Base-by-base conservation (phyloP, 2,797 vertebrate species). In the Liparis tanakae region DNA sequence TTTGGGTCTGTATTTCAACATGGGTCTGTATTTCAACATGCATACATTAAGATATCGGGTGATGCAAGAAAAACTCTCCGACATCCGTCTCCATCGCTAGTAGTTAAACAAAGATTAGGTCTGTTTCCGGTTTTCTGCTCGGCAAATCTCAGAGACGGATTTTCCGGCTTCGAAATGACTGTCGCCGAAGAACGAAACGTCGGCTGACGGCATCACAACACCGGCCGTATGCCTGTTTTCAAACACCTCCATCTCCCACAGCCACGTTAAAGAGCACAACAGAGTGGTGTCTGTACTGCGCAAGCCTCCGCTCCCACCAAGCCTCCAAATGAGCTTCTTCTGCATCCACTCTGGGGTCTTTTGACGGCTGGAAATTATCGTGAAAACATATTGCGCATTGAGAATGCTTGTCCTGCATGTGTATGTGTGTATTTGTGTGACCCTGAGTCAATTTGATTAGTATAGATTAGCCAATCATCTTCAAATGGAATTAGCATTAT, bases 231-330 rank as follows among this genome's bases (percentile, higher is more conserved):
- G 87, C 76, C 68, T 44, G 69, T 78, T 91, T 94, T 94, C 93
- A 93, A 92, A 94, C 85, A 70, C 87, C 88, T 90, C 85, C 68
- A 76, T 92, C 91, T 93, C 84, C 37, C 84, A 68, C 55, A 71
- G 80, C 69, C 81, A 91, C 89, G 93, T 92, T 79, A 93, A 93
- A 90, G 91, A 88, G 76, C 54, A 50, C 66, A 82, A 78, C 72
- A 70, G 84, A 88, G 81, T 48, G 85, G 88, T 75, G 85, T 84
- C 74, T 36, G 59, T 71, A 87, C 85, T 73, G 83, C 71, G 87
- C 78, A 72, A 84, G 84, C 81, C 76, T 86, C 76, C 80, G 83
- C 85, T 81, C 65, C 63, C 57, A 81, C 43, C 4, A 80, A 61
- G 63, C 72, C 66, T 60, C 75, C 77, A 87, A 84, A 81, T 81